Conservation (phyloP, 2,113 vertebrate genomes). For the Rhinopomastus cyanomelas region DNA sequence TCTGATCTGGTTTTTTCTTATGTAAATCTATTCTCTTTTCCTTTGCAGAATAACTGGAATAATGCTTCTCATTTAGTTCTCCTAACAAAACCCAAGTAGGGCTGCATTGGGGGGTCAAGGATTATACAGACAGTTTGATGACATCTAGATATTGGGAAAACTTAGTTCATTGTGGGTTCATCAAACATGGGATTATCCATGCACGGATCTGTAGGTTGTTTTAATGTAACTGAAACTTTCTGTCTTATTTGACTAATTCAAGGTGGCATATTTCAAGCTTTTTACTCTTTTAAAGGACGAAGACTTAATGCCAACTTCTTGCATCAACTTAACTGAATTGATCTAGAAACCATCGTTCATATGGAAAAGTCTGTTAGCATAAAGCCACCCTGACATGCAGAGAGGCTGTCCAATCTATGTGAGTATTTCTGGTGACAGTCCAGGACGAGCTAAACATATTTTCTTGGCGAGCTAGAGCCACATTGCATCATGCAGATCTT, state of each 20-base stretch:
- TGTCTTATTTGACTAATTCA: not conserved
- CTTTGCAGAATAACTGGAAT: conserved; percentile 2
- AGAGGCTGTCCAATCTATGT: not conserved
- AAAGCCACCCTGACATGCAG: not conserved
- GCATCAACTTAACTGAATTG: not conserved
- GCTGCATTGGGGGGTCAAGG: not conserved
- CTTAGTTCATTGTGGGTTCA: not conserved
- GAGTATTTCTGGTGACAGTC: not conserved
- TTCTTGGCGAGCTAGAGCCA: not conserved
- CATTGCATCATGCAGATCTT: not conserved
- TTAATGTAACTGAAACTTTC: conserved; percentile 3
- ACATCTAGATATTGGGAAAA: not conserved
- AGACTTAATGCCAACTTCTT: not conserved
- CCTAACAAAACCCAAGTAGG: not conserved
- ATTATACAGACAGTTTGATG: not conserved
- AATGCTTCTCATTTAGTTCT: not conserved
- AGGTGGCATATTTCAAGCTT: not conserved
- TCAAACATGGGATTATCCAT: not conserved
- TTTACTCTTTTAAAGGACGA: not conserved
- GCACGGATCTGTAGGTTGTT: not conserved
- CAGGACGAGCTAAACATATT: not conserved
- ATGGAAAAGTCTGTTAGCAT: not conserved
- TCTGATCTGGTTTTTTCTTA: not conserved
- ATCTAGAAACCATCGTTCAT: not conserved
- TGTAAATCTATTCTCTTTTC: not conserved